Conservation (phyloP, 2,888 invertebrate species). For the Hyles lineata region DNA sequence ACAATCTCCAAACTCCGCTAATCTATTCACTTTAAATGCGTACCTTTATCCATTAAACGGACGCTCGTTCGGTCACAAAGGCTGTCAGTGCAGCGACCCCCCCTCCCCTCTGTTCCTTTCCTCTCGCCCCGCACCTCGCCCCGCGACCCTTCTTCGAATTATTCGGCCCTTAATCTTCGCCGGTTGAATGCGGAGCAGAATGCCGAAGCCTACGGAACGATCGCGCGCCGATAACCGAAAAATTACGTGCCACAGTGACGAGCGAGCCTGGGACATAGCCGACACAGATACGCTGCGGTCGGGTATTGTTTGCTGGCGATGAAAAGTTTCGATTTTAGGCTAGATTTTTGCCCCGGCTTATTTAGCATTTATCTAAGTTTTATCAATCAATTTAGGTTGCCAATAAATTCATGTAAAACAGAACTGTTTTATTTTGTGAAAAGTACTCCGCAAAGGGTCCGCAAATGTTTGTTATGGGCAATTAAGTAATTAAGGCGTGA, state of each 20-base stretch:
- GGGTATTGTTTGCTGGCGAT: no score
- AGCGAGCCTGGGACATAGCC: not conserved
- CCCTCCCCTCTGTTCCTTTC: no score
- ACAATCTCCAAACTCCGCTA: slow-evolving; percentile 40
- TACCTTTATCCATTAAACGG: slow-evolving; percentile 41
- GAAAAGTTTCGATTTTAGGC: no score
- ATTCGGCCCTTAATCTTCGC: slow-evolving; percentile 20
- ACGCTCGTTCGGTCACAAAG: slow-evolving; percentile 38
- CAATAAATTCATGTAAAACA: no score
- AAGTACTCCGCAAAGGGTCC: no score
- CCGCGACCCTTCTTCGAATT: slow-evolving; percentile 4
- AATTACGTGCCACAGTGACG: slow-evolving; percentile 12
- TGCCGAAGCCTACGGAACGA: slow-evolving; percentile 1
- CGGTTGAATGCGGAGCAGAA: slow-evolving; percentile 16
- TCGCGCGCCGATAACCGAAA: slow-evolving; percentile 13
- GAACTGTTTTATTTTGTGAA: no score
- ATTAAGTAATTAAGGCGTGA: no score
- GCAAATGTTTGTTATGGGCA: no score
- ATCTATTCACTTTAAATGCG: slow-evolving; percentile 44
- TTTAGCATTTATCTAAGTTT: no score
- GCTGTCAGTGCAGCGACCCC: slow-evolving; percentile 39
- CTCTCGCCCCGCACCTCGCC: not conserved
- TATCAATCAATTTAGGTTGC: no score
- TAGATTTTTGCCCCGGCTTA: no score
- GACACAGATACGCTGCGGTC: not conserved